Conservation (phyloP, 2,113 vertebrate species). For the Pygoscelis antarcticus region DNA sequence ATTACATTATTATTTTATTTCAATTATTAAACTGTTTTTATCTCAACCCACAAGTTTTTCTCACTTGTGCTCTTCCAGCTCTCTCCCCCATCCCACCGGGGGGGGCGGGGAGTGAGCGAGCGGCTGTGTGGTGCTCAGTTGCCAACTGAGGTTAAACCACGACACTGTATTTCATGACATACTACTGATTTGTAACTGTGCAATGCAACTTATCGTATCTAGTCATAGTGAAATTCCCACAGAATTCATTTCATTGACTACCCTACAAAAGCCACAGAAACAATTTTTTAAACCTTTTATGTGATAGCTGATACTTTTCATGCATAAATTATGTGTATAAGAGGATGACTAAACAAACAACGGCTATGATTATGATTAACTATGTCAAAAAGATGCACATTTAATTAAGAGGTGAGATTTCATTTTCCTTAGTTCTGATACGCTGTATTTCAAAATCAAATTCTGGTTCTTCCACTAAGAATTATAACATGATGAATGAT, state of each 20-base stretch:
- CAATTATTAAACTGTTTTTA: too few relatives aligned
- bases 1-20: too few relatives aligned
- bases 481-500: background rate
- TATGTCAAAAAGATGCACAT: background rate
- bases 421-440: background rate
- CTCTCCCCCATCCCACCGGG: too few relatives aligned
- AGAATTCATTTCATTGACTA: slow-evolving; percentile 1
- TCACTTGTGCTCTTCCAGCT: too few relatives aligned
- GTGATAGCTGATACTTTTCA: background rate
- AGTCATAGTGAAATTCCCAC: background rate
- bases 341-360: background rate
- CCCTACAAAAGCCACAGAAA: background rate
- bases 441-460: background rate
- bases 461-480: background rate
- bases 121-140: too few relatives aligned
- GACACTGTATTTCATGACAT: background rate
- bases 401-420: background rate
- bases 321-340: background rate
- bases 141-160: too few relatives aligned
- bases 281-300: background rate
- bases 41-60: too few relatives aligned
- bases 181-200: background rate
- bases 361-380: background rate
- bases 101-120: too few relatives aligned
- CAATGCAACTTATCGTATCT: background rate